A percentile compares a stretch with the other conserved stretches of the same genome.
Evolutionary conservation across 2,888 invertebrate species (phyloP).

Genomic region (Epiblema foenella): DNA sequence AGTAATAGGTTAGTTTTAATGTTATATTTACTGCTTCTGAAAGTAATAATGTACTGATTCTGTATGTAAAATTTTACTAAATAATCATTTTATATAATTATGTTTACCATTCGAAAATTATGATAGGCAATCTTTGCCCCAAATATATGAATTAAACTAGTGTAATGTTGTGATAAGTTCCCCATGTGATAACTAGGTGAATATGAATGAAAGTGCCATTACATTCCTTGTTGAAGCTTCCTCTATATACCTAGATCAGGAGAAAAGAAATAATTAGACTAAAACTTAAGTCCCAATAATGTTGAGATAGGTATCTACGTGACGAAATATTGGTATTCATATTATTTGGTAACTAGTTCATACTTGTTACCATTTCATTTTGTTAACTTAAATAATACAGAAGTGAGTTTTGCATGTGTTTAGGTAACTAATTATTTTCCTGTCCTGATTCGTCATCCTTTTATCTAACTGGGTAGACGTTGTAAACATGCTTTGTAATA

Average conservation of each 20-base stretch:
- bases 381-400: neutral
- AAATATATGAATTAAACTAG: constrained; percentile 54
- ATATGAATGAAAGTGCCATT: constrained; percentile 74
- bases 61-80: too few relatives aligned
- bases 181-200: constrained; percentile 72
- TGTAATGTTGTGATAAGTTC: constrained; percentile 47
- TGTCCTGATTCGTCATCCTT: constrained; percentile 13
- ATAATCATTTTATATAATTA: constrained; percentile 33
- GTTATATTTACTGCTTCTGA: too few relatives aligned
- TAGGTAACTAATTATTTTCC: neutral
- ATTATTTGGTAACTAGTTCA: neutral
- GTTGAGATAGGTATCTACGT: neutral
- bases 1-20: too few relatives aligned
- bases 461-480: constrained; percentile 10
- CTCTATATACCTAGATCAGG: constrained; percentile 17
- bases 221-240: constrained; percentile 45
- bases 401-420: neutral
- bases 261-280: constrained; percentile 1
- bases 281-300: neutral
- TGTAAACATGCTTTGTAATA: neutral
- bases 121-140: constrained; percentile 48
- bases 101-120: constrained; percentile 43
- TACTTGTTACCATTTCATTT: neutral
- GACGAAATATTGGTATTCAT: neutral
- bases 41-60: too few relatives aligned